These are phyloP conservation scores for Drosophila peninsularis DNA, from an alignment of 2,888 invertebrate genomes.

Conservation along the genomic window DNA sequence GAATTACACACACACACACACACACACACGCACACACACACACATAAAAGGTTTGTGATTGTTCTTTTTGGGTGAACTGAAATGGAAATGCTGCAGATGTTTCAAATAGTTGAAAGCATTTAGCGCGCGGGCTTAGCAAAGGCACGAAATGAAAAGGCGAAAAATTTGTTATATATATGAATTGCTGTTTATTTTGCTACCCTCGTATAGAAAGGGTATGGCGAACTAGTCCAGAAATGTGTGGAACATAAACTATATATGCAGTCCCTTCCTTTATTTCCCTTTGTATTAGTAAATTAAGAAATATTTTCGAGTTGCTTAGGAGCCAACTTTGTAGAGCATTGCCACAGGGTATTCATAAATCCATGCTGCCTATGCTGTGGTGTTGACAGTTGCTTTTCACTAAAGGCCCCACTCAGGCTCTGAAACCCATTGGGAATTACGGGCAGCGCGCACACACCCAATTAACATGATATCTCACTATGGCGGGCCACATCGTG, in stretches of 20 bases:
- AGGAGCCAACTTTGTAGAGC: too few relatives aligned
- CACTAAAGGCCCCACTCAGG: slow-evolving; percentile 3
- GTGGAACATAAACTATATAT: neutral
- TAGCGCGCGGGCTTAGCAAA: slow-evolving; percentile 35
- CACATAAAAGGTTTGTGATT: slow-evolving; percentile 35
- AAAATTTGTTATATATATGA: slow-evolving; percentile 15
- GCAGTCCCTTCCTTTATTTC: too few relatives aligned
- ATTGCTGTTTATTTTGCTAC: neutral
- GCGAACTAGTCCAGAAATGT: neutral
- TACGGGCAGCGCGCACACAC: neutral
- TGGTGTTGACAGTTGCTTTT: slow-evolving; percentile 30
- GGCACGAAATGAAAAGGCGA: slow-evolving; percentile 31
- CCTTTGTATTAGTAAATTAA: too few relatives aligned
- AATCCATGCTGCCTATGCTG: neutral
- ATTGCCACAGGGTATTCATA: neutral
- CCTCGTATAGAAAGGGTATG: neutral
- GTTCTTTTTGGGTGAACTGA: slow-evolving; percentile 41
- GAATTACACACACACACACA: slow-evolving; percentile 1
- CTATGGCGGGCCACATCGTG: slow-evolving; percentile 10
- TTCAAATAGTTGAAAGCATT: slow-evolving; percentile 47
- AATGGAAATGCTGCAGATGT: slow-evolving; percentile 57
- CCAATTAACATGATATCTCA: slow-evolving; percentile 14
- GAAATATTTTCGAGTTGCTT: too few relatives aligned
- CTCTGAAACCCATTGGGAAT: slow-evolving; percentile 23
- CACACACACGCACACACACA: neutral